phyloP scores from a whole-genome alignment of 2,888 invertebrate species.

The Heliconius aoede region DNA sequence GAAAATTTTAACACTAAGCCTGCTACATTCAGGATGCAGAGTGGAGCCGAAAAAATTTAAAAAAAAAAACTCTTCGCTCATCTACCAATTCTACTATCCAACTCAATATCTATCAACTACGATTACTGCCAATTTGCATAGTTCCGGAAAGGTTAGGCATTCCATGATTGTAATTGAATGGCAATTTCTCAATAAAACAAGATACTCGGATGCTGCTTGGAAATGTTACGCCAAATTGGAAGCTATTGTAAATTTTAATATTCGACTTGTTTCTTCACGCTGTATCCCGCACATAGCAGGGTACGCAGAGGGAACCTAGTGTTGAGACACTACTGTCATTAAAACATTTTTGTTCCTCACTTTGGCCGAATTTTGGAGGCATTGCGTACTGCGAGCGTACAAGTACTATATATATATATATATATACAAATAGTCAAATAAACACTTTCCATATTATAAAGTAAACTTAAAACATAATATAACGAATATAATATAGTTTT shows the following conservation, averaged over 20 bases:
- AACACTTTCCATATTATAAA: background rate
- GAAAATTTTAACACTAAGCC: too few species aligned
- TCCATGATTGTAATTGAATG: conserved; percentile 1
- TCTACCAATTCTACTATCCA: background rate
- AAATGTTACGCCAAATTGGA: background rate
- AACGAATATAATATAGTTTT: conserved; percentile 6
- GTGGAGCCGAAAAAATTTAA: too few species aligned
- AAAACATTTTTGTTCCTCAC: too few species aligned
- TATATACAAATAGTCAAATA: background rate
- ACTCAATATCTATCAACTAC: background rate
- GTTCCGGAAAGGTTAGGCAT: conserved; percentile 11
- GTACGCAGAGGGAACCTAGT: too few species aligned
- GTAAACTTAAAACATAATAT: background rate
- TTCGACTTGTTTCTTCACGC: too few species aligned
- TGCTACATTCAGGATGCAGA: background rate
- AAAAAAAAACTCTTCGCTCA: too few species aligned
- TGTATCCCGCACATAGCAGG: too few species aligned
- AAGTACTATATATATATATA: too few species aligned
- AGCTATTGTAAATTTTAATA: background rate
- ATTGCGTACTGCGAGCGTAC: too few species aligned
- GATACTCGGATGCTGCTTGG: too few species aligned
- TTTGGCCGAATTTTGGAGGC: too few species aligned
- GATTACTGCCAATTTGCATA: background rate
- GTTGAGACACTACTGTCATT: too few species aligned
- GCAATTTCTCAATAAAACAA: conserved; percentile 9